Evolutionary conservation across 2,888 invertebrate species (phyloP).

Genomic region (Tyria jacobaeae): DNA sequence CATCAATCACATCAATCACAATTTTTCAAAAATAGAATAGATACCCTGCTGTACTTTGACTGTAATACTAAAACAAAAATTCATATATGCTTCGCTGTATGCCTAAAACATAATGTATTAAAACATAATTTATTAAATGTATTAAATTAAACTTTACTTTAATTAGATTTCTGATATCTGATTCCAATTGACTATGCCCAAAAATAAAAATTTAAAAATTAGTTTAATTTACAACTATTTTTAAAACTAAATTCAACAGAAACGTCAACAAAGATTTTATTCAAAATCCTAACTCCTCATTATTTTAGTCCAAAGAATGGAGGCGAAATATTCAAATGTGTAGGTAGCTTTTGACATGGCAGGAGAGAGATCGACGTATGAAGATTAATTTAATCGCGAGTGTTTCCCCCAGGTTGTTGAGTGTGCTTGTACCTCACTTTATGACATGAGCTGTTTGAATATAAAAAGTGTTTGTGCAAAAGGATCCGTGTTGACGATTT

Average conservation of each 20-base stretch:
- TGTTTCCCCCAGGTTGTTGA: constrained; percentile 33
- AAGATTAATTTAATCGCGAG: constrained; percentile 49
- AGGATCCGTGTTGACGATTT: constrained; percentile 39
- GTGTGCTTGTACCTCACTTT: constrained; percentile 32
- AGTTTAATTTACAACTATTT: constrained; percentile 25
- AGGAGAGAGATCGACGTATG: constrained; percentile 38
- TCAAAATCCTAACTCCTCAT: constrained; percentile 35
- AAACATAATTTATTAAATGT: too few species aligned
- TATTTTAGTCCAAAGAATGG: constrained; percentile 37
- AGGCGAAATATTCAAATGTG: constrained; percentile 38
- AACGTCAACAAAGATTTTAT: constrained; percentile 35
- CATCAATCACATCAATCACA: too few species aligned
- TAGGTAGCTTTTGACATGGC: constrained; percentile 40
- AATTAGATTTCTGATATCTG: too few species aligned
- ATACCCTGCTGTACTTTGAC: too few species aligned
- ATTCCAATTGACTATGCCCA: neutral
- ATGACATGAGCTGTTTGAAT: constrained; percentile 39
- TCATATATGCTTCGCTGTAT: too few species aligned
- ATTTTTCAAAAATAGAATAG: too few species aligned
- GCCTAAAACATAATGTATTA: neutral
- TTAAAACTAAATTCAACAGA: constrained; percentile 35
- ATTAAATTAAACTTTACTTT: too few species aligned
- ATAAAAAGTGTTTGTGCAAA: constrained; percentile 44
- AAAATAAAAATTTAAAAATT: neutral
- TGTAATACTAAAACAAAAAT: too few species aligned